Percentiles rank a stretch among this genome's conserved stretches.
Conservation (phyloP, 2,113 vertebrate genomes). For the Daboia siamensis region DNA sequence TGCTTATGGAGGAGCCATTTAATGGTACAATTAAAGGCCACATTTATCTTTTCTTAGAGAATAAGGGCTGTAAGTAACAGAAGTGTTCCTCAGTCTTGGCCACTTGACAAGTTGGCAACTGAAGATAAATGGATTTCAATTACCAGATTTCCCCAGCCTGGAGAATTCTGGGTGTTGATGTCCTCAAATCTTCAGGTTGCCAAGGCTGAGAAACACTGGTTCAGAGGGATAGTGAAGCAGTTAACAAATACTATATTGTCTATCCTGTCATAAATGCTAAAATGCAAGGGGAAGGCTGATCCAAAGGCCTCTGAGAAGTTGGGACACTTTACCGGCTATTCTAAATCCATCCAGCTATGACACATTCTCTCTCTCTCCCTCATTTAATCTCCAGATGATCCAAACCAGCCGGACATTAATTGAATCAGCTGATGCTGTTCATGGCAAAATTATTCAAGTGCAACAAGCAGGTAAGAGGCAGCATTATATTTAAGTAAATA, state of each 20-base stretch:
- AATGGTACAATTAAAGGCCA: not conserved
- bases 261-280: not conserved
- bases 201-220: not conserved
- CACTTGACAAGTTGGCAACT: not conserved
- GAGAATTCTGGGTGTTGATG: not conserved
- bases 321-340: not conserved
- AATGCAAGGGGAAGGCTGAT: not conserved
- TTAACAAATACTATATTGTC: not conserved
- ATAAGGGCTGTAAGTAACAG: not conserved
- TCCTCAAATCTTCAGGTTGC: not conserved
- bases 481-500: not conserved
- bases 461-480: slow-evolving; percentile 78
- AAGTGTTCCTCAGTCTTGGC: not conserved
- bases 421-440: slow-evolving; percentile 83
- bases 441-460: slow-evolving; percentile 84
- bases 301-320: not conserved
- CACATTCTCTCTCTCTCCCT: not conserved
- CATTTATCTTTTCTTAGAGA: not conserved
- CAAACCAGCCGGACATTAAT: slow-evolving; percentile 89
- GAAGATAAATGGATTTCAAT: not conserved
- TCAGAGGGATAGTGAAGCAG: not conserved
- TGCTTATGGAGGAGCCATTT: not conserved
- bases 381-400: slow-evolving; percentile 77
- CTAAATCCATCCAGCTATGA: not conserved
- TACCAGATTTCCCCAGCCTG: not conserved